Evolutionary conservation across 2,113 vertebrate genomes (phyloP).

Genomic region (Holacanthus passer): DNA sequence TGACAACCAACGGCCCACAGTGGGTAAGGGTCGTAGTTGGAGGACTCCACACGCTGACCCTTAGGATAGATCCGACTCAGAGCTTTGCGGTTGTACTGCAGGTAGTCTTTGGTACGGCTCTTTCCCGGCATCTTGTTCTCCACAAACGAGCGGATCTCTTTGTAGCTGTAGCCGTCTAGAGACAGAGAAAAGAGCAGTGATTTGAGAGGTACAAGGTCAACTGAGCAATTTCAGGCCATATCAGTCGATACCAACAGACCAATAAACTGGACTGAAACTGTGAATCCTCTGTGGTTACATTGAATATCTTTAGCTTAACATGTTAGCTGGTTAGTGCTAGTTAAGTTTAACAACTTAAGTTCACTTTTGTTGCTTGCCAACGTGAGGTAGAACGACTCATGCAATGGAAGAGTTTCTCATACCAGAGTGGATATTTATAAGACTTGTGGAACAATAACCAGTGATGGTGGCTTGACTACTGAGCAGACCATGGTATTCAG

Average conservation of each 20-base stretch:
- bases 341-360: too few relatives aligned
- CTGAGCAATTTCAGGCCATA: background rate
- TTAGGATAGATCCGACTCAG: conserved; percentile 96
- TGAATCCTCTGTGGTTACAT: background rate
- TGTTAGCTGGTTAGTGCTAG: background rate
- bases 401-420: background rate
- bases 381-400: background rate
- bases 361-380: background rate
- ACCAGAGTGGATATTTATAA: background rate
- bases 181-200: conserved; percentile 5
- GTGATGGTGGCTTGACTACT: background rate
- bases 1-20: conserved; percentile 94
- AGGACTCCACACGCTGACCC: conserved; percentile 95
- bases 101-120: conserved; percentile 85
- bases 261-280: background rate
- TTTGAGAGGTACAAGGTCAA: background rate
- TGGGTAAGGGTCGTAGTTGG: conserved; percentile 96
- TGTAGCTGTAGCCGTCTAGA: conserved; percentile 90
- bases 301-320: background rate
- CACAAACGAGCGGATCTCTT: conserved; percentile 95
- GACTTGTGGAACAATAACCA: background rate
- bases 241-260: background rate
- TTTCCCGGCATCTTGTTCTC: conserved; percentile 91
- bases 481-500: background rate
- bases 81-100: conserved; percentile 92